A percentile compares a stretch with the other conserved stretches of the same genome.
phyloP scores from a whole-genome alignment of 2,113 vertebrate genomes.

The Ictalurus furcatus region DNA sequence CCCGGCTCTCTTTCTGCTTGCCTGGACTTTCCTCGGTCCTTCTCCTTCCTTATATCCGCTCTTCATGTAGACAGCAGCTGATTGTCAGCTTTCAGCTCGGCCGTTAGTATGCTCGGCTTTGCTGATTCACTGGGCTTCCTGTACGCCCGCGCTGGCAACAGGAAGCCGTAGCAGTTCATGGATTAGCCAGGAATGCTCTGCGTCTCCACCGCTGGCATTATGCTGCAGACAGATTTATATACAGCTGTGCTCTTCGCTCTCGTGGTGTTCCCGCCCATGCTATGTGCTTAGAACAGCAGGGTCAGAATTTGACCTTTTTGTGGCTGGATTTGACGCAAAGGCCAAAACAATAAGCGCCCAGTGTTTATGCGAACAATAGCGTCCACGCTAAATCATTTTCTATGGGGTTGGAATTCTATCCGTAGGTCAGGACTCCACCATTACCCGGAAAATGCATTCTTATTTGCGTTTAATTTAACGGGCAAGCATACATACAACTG shows the following conservation, averaged over 20 bases:
- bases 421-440: background rate
- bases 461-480: background rate
- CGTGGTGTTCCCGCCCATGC: background rate
- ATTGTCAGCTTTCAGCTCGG: background rate
- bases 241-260: constrained; percentile 3
- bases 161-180: constrained; percentile 26
- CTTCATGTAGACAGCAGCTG: background rate
- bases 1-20: background rate
- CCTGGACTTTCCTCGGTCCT: background rate
- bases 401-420: background rate
- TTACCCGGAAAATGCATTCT: background rate
- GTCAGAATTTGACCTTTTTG: background rate
- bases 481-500: background rate
- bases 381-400: background rate
- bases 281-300: background rate
- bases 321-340: constrained; percentile 26
- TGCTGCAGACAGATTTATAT: constrained; percentile 1
- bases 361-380: constrained; percentile 13
- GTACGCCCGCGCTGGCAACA: constrained; percentile 21
- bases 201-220: background rate
- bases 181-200: constrained; percentile 40
- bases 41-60: background rate
- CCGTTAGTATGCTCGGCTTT: constrained; percentile 33
- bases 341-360: constrained; percentile 15
- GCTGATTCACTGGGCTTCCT: constrained; percentile 31